Base-by-base conservation (phyloP, 2,888 invertebrate species). In the Timema cristinae region DNA sequence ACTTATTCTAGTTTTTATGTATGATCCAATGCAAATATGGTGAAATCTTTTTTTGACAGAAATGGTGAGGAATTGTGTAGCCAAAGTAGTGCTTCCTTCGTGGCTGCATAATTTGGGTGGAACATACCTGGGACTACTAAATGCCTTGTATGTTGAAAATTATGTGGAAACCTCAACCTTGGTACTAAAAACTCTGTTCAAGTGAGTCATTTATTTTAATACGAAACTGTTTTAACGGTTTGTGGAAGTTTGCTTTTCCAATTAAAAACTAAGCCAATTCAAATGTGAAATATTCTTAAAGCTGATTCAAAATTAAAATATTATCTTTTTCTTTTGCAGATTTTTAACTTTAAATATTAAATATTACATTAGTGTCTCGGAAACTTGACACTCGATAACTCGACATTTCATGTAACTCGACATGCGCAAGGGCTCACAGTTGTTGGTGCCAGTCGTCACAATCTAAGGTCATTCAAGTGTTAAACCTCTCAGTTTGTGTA, bases 61-160 rank as follows among this genome's bases (percentile, higher is more conserved):
- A 56, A 66, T 73, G 68, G 83, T 83, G 9, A 78, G 74, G 52
- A 74, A 80, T 51, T 83, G 82, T 75, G 85, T 89, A 0, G 80
- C 81, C 51, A 83, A 81, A 50, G 80, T 82, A 9, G 81, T 93
- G 75, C 82, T 95, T 1, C 90, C 91, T 0, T 84, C 89, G 2
- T 95, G 95, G 95, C 82, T 95, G 73, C 86, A 89, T 69, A 85
- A 88, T 1, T 92, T 90, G 78, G 85, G 90, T 67, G 88, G 89
- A 4, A 89, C 92, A 77, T 88, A 90, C 63, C 83, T 93, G 15
- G 85, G 88, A 7, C 83, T 96, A n/a, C 83, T 94, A 68, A 87
- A 88, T 73, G 90, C 91, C 5, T 84, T 95, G 48, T 89, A 94
- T 77, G 84, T 93, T 61, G 93, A 94, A 75, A 85, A 86, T 72